Evolutionary conservation across 2,113 vertebrate species (phyloP), one percentile per base, ranked within the genome.

Genomic region (Tringa solitaria): DNA sequence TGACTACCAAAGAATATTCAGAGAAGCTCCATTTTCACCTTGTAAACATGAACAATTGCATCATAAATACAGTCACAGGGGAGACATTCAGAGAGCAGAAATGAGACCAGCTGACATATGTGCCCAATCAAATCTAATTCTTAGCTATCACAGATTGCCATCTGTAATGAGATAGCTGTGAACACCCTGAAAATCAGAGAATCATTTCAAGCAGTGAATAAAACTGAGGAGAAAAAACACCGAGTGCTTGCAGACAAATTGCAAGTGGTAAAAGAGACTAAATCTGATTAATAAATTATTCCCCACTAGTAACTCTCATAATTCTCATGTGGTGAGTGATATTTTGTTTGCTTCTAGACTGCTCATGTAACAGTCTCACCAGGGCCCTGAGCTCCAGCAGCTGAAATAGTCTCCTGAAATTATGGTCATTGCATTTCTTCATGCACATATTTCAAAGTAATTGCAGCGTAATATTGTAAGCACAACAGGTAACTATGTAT

Each of bases 361-460:
- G 35, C 67, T 87, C 65, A 10, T 87, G 48, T 67, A 95, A 68
- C 46, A 90, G 13, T 72, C 86, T 95, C 76, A 75, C 74, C n/a
- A 73, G 77, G 84, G 45, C 39, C 43, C 69, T 82, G 48, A 90
- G 60, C 69, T 96, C 86, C 73, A 87, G 74, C 65, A 87, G 69
- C 74, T 91, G 76, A 91, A 93, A 50, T n/a, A 75, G 63, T 54
- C 67, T 83, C 33, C 77, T 89, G 54, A 93, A 97, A 93, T 92
- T 79, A 76, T 46, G 11, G 11, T 91, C 48, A 33, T n/a, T 94
- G 73, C 39, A 33, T 79, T 93, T 96, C 69, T 92, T 84, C n/a
- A 41, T 81, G 30, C 33, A 64, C 57, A 35, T 45, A 73, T 96
- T 93, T 97, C 90, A 65, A 84, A 92, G 45, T 89, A 93, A 94